Evolutionary conservation across 2,888 invertebrate species (phyloP).

Genomic region (Marronus borbonicus): DNA sequence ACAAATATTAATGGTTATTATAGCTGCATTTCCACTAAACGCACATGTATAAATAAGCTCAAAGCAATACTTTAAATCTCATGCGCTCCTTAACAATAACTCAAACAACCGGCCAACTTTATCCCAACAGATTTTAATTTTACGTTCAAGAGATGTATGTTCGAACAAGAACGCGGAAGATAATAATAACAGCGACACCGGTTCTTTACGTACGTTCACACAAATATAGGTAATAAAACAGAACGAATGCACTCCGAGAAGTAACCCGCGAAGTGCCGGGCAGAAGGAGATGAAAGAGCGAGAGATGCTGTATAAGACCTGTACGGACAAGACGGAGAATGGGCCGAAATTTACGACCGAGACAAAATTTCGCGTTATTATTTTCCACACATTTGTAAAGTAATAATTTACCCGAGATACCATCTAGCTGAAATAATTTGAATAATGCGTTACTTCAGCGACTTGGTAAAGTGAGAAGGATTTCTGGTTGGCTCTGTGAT

Average conservation of each 20-base stretch:
- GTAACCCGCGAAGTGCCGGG: not conserved
- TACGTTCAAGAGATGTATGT: constrained; percentile 6
- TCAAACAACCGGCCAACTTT: not conserved
- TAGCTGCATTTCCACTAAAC: no score
- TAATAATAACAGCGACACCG: constrained; percentile 26
- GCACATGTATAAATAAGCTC: no score
- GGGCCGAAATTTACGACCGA: constrained; percentile 22
- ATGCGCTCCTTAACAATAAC: constrained; percentile 1
- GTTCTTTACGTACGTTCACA: constrained; percentile 13
- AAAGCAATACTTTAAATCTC: not conserved
- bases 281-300: not conserved
- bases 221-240: constrained; percentile 28
- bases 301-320: no score
- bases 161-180: not conserved
- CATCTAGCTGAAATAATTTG: constrained; percentile 52
- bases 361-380: constrained; percentile 44
- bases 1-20: no score
- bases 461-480: not conserved
- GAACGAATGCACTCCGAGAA: constrained; percentile 27
- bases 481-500: not conserved
- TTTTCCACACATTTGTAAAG: constrained; percentile 50
- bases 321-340: constrained; percentile 8
- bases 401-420: constrained; percentile 47
- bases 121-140: constrained; percentile 16
- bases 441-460: constrained; percentile 49